Evolutionary conservation across 2,113 vertebrate species (phyloP).

Genomic region (Pseudorasbora parva): DNA sequence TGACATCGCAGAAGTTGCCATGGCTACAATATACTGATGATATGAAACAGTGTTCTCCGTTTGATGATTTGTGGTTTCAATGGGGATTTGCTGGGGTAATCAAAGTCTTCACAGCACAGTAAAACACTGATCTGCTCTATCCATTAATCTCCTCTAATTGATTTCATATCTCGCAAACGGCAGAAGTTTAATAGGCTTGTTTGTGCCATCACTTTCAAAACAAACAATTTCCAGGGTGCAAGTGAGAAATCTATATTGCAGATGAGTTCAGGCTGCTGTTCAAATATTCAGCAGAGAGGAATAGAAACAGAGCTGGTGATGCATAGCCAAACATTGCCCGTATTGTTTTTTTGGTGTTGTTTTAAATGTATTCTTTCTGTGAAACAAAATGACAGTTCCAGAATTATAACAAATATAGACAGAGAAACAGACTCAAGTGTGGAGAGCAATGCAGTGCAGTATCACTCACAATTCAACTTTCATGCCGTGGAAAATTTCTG

Average conservation of each 20-base stretch:
- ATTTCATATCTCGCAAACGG: conserved; percentile 34
- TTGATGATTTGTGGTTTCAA: conserved; percentile 38
- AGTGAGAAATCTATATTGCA: conserved; percentile 36
- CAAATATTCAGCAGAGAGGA: conserved; percentile 15
- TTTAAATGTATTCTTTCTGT: conserved; percentile 47
- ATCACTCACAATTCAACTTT: conserved; percentile 13
- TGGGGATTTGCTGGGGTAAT: conserved; percentile 19
- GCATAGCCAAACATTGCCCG: conserved; percentile 26
- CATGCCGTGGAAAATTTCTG: conserved; percentile 34
- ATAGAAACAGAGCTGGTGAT: conserved; percentile 16
- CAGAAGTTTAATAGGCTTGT: conserved; percentile 38
- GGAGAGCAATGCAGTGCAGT: neutral
- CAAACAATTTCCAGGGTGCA: conserved; percentile 35
- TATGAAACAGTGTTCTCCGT: neutral
- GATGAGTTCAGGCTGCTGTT: neutral
- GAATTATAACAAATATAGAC: conserved; percentile 47
- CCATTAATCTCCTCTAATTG: conserved; percentile 48
- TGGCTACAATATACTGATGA: conserved; percentile 27
- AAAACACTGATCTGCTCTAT: conserved; percentile 35
- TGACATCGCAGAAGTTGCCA: conserved; percentile 20
- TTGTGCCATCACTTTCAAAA: conserved; percentile 38
- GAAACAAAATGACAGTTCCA: conserved; percentile 50
- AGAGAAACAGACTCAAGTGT: conserved; percentile 11
- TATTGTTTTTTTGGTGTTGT: conserved; percentile 32
- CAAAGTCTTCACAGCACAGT: conserved; percentile 15